phyloP scores from a whole-genome alignment of 2,888 invertebrate species.

The Gastrophysa polygoni region DNA sequence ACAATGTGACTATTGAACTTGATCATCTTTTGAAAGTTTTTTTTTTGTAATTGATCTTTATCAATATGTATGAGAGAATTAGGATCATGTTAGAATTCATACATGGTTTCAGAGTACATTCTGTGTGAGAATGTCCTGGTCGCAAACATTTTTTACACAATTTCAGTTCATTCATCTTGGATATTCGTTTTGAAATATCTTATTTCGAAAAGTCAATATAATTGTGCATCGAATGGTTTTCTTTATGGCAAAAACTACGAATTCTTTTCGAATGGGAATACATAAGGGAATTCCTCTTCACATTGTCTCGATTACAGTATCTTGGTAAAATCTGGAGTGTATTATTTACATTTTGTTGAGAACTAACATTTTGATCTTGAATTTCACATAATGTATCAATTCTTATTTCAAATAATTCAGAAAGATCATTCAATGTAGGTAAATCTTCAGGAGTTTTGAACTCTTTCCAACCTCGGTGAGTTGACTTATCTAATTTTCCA shows the following conservation, averaged over 20 bases:
- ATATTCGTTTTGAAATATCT: neutral
- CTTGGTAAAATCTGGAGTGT: too few relatives aligned
- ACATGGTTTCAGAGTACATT: slow-evolving; percentile 1
- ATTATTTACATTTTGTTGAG: neutral
- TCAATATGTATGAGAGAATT: neutral
- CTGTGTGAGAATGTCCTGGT: slow-evolving; percentile 12
- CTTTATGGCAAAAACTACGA: slow-evolving; percentile 10
- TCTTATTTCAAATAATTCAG: slow-evolving; percentile 19
- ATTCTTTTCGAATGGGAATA: neutral
- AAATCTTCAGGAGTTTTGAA: slow-evolving; percentile 8
- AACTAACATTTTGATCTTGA: too few relatives aligned
- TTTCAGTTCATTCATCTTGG: neutral
- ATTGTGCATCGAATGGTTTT: slow-evolving; percentile 13
- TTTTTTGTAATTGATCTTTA: too few relatives aligned
- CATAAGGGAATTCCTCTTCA: neutral
- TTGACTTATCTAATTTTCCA: slow-evolving; percentile 21
- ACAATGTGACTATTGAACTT: too few relatives aligned
- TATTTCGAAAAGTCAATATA: slow-evolving; percentile 14
- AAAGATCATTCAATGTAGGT: slow-evolving; percentile 19
- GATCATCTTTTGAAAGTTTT: too few relatives aligned
- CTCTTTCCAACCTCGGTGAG: slow-evolving; percentile 20
- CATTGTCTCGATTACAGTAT: too few relatives aligned
- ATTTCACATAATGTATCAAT: slow-evolving; percentile 10
- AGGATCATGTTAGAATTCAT: neutral
- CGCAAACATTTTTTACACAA: slow-evolving; percentile 18